Percentiles rank a stretch among this genome's conserved stretches.
These are phyloP conservation scores for Botia almorhae DNA, from an alignment of 2,797 vertebrate species.

Conservation along the genomic window DNA sequence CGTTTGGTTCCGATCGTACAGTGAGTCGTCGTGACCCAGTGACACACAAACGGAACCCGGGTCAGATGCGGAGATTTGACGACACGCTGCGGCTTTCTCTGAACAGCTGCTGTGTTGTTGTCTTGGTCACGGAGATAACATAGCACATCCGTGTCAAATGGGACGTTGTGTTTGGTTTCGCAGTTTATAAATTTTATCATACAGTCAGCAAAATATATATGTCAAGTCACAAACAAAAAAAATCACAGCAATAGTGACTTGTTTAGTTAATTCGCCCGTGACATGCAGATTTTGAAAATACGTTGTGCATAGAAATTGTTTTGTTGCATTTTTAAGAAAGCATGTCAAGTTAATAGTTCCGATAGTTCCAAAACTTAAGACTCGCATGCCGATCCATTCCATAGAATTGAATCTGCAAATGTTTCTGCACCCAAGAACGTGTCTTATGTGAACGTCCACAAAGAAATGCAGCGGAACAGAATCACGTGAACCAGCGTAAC, in stretches of 20 bases:
- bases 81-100: neutral
- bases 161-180: neutral
- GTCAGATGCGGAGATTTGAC: constrained; percentile 3
- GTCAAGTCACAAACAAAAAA: too few species aligned
- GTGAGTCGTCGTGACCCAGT: neutral
- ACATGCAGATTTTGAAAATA: neutral
- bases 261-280: too few species aligned
- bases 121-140: constrained; percentile 6
- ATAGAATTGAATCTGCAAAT: too few species aligned
- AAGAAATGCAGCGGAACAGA: too few species aligned
- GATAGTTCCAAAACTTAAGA: too few species aligned
- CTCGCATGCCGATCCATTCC: too few species aligned
- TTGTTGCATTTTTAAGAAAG: too few species aligned
- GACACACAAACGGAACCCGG: constrained; percentile 17
- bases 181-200: neutral
- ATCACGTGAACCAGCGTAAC: too few species aligned
- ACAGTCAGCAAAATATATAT: neutral
- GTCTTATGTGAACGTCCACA: too few species aligned
- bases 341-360: too few species aligned
- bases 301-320: neutral
- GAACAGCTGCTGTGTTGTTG: neutral
- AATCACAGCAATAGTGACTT: too few species aligned
- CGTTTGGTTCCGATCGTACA: neutral
- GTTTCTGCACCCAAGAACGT: too few species aligned
- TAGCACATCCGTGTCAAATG: neutral